These are phyloP conservation scores for Microchrysa polita DNA, from an alignment of 2,888 invertebrate genomes.

Conservation along the genomic window DNA sequence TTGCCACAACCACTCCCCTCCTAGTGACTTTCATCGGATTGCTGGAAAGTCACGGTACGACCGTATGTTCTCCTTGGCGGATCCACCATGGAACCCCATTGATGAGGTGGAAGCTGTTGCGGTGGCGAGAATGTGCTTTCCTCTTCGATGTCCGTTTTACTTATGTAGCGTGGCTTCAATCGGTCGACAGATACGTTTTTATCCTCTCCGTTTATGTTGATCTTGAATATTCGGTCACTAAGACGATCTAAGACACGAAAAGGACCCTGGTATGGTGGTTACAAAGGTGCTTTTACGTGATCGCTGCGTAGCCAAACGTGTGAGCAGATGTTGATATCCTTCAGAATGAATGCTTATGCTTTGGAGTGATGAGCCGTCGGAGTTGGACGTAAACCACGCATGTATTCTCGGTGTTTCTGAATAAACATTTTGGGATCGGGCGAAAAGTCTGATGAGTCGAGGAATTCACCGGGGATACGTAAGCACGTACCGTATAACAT, in stretches of 20 bases:
- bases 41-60: no score
- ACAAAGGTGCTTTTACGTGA: slow-evolving; percentile 13
- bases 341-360: slow-evolving; percentile 9
- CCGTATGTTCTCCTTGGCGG: no score
- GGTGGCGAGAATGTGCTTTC: background rate
- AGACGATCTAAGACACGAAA: no score
- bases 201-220: background rate
- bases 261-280: slow-evolving; percentile 22
- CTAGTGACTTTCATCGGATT: no score
- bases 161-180: background rate
- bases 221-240: background rate
- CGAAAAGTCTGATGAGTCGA: background rate
- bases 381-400: slow-evolving; percentile 17
- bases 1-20: no score
- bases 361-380: slow-evolving; percentile 21
- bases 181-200: background rate
- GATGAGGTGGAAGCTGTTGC: background rate
- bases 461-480: background rate
- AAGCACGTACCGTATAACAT: slow-evolving; percentile 1
- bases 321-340: slow-evolving; percentile 21
- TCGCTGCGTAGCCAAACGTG: slow-evolving; percentile 7
- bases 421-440: background rate
- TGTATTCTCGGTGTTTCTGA: slow-evolving; percentile 23
- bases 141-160: background rate
- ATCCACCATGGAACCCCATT: no score